Evolutionary conservation across 2,888 invertebrate genomes (phyloP).

Genomic region (Amiota minor): DNA sequence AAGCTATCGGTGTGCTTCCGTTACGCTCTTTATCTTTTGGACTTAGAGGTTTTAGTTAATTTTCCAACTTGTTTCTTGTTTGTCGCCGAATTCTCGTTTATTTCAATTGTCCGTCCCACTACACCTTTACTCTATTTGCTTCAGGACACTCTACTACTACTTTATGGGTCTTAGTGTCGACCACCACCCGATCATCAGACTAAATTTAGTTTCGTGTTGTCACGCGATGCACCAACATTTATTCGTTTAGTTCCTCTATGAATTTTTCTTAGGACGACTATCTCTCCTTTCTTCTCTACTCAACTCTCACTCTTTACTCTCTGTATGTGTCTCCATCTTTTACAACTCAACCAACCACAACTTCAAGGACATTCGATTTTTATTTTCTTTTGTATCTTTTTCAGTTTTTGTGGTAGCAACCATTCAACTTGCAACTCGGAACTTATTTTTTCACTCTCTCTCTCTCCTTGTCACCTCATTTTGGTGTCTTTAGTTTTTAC

Average conservation of each 20-base stretch:
- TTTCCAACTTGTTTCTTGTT: slow-evolving; percentile 1
- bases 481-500: slow-evolving; percentile 28
- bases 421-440: no score
- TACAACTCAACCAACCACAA: slow-evolving; percentile 14
- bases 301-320: slow-evolving; percentile 33
- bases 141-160: no score
- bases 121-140: no score
- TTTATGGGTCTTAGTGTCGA: neutral
- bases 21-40: slow-evolving; percentile 9
- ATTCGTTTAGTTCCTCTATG: slow-evolving; percentile 24
- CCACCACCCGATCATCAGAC: slow-evolving; percentile 21
- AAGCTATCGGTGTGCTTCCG: neutral
- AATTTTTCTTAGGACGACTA: neutral
- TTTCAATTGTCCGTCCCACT: no score
- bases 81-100: neutral
- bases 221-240: slow-evolving; percentile 52
- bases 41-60: slow-evolving; percentile 17
- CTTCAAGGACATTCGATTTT: slow-evolving; percentile 65
- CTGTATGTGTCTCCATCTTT: slow-evolving; percentile 37
- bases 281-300: slow-evolving; percentile 14
- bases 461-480: neutral
- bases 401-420: neutral
- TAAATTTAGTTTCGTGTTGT: slow-evolving; percentile 54
- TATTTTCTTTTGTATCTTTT: slow-evolving; percentile 25
- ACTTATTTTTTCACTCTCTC: slow-evolving; percentile 29